phyloP scores from a whole-genome alignment of 2,888 invertebrate genomes.

The Plebejus melissa region DNA sequence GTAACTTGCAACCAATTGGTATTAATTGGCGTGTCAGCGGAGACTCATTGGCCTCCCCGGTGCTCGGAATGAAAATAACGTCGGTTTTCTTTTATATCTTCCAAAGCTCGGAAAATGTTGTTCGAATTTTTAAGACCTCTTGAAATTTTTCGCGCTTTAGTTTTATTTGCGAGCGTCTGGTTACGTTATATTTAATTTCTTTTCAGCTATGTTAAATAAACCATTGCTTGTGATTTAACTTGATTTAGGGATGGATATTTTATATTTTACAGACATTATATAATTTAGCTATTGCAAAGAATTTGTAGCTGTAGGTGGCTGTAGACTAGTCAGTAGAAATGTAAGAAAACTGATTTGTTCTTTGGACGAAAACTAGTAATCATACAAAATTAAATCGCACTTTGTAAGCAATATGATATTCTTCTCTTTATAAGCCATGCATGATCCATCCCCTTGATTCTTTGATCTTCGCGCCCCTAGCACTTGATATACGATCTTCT shows the following conservation, averaged over 20 bases:
- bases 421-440: not conserved
- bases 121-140: constrained; percentile 26
- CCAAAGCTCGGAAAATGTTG: constrained; percentile 27
- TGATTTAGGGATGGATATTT: not conserved
- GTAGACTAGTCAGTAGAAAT: not conserved
- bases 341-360: not conserved
- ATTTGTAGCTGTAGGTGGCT: not conserved
- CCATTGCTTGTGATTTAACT: not conserved
- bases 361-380: not conserved
- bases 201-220: not conserved
- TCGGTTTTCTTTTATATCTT: constrained; percentile 35
- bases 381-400: not conserved
- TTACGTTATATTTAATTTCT: constrained; percentile 3
- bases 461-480: constrained; percentile 43
- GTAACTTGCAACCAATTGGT: constrained; percentile 56
- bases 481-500: constrained; percentile 66
- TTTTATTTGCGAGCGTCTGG: constrained; percentile 15
- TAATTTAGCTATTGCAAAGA: not conserved
- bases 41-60: constrained; percentile 42
- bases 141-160: constrained; percentile 14
- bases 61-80: constrained; percentile 42
- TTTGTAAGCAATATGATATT: not conserved
- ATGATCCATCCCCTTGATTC: not conserved
- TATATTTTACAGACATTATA: not conserved
- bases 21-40: constrained; percentile 64